These are phyloP conservation scores for Rhinopomastus cyanomelas DNA, from an alignment of 2,113 vertebrate species.

Conservation along the genomic window DNA sequence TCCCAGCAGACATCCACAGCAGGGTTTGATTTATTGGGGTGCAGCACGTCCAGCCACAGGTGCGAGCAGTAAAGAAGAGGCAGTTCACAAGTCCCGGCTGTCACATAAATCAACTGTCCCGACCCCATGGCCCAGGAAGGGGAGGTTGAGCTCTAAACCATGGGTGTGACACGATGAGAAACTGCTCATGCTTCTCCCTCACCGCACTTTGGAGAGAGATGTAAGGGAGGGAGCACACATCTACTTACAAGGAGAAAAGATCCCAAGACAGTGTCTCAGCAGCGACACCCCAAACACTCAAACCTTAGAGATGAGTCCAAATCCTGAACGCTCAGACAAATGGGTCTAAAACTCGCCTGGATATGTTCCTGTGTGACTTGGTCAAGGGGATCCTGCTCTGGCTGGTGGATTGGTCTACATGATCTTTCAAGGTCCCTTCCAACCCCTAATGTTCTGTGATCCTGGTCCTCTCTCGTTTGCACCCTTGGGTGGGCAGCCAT, in stretches of 20 bases:
- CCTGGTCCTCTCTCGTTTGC: background rate
- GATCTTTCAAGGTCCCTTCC: no score
- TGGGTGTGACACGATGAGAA: rapidly evolving
- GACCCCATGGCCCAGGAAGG: background rate
- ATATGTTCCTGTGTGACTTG: no score
- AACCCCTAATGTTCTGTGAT: no score
- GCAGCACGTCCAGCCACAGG: background rate
- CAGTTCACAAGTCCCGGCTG: background rate
- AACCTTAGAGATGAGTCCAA: background rate
- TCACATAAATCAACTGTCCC: background rate
- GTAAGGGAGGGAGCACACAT: background rate
- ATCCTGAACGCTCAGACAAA: background rate
- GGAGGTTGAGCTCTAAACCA: background rate
- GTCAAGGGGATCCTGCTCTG: no score
- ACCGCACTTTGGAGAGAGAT: background rate
- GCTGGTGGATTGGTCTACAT: no score
- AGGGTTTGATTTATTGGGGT: background rate
- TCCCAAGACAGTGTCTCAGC: background rate
- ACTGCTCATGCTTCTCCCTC: background rate
- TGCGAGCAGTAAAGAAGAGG: background rate
- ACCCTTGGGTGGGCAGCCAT: background rate
- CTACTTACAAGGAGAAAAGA: background rate
- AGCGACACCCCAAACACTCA: rapidly evolving
- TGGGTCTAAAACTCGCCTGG: background rate
- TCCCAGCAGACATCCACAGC: background rate